Evolutionary conservation across 1,140 invertebrate species (phyloP).

Genomic region (Scaptomyza hsui): DNA sequence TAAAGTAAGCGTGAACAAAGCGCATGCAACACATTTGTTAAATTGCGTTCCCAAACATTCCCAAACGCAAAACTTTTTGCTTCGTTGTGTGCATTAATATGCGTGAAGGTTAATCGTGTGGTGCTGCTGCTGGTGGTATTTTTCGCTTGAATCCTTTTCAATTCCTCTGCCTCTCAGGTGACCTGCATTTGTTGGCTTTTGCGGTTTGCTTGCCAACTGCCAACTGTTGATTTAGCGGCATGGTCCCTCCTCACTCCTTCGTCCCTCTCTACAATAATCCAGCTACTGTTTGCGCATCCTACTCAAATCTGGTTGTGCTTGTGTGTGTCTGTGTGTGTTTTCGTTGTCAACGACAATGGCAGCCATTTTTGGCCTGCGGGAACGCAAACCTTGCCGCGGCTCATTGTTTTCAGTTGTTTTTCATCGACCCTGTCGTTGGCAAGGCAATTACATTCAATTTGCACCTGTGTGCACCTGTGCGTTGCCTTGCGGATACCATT

Average conservation of each 20-base stretch:
- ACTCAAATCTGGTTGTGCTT: neutral
- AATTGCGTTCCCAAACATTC: neutral
- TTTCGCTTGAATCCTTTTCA: slow-evolving; percentile 28
- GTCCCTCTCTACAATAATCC: slow-evolving; percentile 8
- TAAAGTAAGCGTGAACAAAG: neutral
- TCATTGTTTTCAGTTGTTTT: slow-evolving; percentile 30
- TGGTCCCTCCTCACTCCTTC: slow-evolving; percentile 20
- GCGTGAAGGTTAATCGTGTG: slow-evolving; percentile 20
- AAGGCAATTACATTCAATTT: slow-evolving; percentile 76
- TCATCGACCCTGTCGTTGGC: slow-evolving; percentile 39
- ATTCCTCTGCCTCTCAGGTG: slow-evolving; percentile 21
- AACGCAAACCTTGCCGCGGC: slow-evolving; percentile 14
- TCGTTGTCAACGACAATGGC: slow-evolving; percentile 69
- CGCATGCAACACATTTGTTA: neutral
- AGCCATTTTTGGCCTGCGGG: slow-evolving; percentile 54
- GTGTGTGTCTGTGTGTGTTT: neutral
- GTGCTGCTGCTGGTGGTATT: neutral
- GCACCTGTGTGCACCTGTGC: slow-evolving; percentile 57
- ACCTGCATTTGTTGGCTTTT: slow-evolving; percentile 35
- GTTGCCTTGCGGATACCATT: slow-evolving; percentile 6
- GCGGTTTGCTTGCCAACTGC: slow-evolving; percentile 68
- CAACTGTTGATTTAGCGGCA: slow-evolving; percentile 77
- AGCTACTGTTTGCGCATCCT: slow-evolving; percentile 4
- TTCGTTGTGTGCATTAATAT: slow-evolving; percentile 4
- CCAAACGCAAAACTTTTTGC: neutral